Conservation (phyloP, 2,797 vertebrate species). For the Liparis tanakae region DNA sequence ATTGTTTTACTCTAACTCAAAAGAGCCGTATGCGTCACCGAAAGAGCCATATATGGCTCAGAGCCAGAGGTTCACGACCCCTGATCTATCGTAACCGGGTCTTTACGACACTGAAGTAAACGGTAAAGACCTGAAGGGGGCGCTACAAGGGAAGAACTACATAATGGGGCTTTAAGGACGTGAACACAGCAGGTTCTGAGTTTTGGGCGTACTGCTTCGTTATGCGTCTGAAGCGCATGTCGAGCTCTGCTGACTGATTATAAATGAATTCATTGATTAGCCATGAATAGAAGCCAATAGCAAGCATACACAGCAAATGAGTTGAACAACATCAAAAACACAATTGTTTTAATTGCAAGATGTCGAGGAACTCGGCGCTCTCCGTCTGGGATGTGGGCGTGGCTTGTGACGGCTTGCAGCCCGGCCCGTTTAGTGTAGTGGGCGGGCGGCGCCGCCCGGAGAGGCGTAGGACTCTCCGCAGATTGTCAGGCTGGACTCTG, state of each 20-base stretch:
- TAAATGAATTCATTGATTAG: not conserved
- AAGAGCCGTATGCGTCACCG: too few species aligned
- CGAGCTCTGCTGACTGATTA: not conserved
- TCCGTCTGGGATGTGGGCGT: conserved; percentile 21
- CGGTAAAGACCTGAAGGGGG: too few species aligned
- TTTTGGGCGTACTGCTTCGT: not conserved
- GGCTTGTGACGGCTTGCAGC: conserved; percentile 28
- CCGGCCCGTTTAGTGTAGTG: conserved; percentile 19
- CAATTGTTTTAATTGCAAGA: not conserved
- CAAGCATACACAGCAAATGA: not conserved
- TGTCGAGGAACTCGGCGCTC: conserved; percentile 6
- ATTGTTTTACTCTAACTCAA: too few species aligned
- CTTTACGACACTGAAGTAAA: too few species aligned
- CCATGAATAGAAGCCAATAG: not conserved
- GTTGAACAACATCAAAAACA: not conserved
- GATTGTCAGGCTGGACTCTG: conserved; percentile 38
- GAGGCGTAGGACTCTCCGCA: conserved; percentile 44
- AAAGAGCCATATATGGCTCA: too few species aligned
- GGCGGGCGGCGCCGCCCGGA: conserved; percentile 46
- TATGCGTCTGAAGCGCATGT: not conserved
- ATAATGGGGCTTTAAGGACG: too few species aligned
- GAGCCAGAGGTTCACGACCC: too few species aligned
- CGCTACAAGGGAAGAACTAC: too few species aligned
- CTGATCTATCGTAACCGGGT: too few species aligned
- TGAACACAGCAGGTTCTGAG: not conserved